Evolutionary conservation across 2,113 vertebrate genomes (phyloP).

Genomic region (Litocranius walleri): DNA sequence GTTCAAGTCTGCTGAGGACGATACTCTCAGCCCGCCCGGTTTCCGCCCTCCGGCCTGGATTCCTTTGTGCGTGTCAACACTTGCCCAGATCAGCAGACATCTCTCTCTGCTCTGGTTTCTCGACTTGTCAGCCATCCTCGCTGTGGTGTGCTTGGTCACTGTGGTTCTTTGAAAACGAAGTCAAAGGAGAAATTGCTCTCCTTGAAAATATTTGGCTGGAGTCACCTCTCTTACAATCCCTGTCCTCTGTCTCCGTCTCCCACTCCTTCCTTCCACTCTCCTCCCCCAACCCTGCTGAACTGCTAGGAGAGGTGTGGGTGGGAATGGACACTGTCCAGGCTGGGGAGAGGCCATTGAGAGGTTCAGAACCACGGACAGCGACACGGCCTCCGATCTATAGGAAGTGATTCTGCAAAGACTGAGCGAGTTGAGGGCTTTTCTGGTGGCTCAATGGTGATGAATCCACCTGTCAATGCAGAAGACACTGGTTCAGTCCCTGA

Average conservation of each 20-base stretch:
- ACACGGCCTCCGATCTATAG: rapidly evolving
- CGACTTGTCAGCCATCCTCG: background rate
- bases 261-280: background rate
- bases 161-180: background rate
- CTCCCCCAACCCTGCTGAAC: background rate
- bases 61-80: background rate
- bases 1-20: background rate
- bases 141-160: background rate
- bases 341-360: rapidly evolving
- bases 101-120: background rate
- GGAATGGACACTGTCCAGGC: background rate
- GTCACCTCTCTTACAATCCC: background rate
- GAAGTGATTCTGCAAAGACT: rapidly evolving
- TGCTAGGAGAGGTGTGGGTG: background rate
- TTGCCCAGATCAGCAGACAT: background rate
- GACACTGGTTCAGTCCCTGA: background rate
- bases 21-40: background rate
- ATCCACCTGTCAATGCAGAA: background rate
- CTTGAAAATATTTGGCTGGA: background rate
- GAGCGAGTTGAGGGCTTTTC: background rate
- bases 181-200: background rate
- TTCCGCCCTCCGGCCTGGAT: background rate
- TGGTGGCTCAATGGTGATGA: background rate
- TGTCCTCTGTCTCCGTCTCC: background rate
- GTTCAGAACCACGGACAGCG: conserved; percentile 69